phyloP scores from a whole-genome alignment of 2,888 invertebrate species.

The Drosophila mettleri region DNA sequence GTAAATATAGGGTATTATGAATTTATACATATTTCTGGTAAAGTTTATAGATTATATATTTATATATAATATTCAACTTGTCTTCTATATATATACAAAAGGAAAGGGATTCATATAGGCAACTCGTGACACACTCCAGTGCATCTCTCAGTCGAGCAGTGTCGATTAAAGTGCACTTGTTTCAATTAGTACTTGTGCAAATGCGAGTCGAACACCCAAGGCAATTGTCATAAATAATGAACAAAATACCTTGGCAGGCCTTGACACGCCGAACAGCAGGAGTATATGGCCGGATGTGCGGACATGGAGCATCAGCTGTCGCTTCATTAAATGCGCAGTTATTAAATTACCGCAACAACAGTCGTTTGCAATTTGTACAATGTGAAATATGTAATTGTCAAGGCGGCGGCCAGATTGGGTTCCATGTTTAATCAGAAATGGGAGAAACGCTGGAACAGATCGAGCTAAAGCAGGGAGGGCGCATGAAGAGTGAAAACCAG shows the following conservation, averaged over 20 bases:
- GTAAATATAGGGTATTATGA: neutral
- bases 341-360: slow-evolving; percentile 76
- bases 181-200: slow-evolving; percentile 49
- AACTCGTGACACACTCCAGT: neutral
- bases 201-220: slow-evolving; percentile 17
- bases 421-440: slow-evolving; percentile 60
- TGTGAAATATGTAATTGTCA: slow-evolving; percentile 79
- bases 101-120: no score
- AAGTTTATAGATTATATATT: neutral
- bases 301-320: slow-evolving; percentile 66
- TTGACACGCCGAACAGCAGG: slow-evolving; percentile 24
- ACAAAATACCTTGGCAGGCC: slow-evolving; percentile 61
- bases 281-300: slow-evolving; percentile 12
- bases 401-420: slow-evolving; percentile 55
- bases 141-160: neutral
- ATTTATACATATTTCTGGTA: no score
- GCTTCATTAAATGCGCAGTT: slow-evolving; percentile 78
- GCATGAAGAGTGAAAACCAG: slow-evolving; percentile 41
- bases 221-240: slow-evolving; percentile 69
- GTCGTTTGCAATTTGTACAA: slow-evolving; percentile 76
- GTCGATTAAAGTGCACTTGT: neutral
- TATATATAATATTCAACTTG: neutral
- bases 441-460: neutral
- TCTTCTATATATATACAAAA: no score
- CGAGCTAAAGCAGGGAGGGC: neutral